Conservation (phyloP, 2,797 vertebrate species). For the Fundulus diaphanus region DNA sequence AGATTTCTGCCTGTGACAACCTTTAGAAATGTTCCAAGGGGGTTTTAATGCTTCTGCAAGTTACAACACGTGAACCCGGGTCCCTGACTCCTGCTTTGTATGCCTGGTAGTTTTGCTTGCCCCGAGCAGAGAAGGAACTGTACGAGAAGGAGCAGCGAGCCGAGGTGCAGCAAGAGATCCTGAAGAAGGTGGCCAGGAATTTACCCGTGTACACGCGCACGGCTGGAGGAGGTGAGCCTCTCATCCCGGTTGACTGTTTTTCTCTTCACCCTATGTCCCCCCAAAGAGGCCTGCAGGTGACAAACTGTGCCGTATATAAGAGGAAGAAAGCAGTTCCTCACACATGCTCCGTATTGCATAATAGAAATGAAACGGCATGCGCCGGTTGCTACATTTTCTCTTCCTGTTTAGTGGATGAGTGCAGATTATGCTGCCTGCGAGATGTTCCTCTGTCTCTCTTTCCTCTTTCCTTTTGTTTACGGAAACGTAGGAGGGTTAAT, state of each 20-base stretch:
- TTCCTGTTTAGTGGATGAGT: conserved; percentile 24
- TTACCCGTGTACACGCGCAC: conserved; percentile 90
- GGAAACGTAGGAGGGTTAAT: conserved; percentile 26
- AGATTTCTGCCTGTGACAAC: neutral
- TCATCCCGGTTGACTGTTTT: neutral
- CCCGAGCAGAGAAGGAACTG: conserved; percentile 90
- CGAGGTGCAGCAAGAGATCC: conserved; percentile 90
- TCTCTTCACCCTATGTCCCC: neutral
- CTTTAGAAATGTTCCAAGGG: neutral
- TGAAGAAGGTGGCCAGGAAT: conserved; percentile 88
- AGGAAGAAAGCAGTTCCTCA: conserved; percentile 12
- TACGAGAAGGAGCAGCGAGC: conserved; percentile 91
- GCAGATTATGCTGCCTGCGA: neutral
- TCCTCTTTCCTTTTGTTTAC: conserved; percentile 42
- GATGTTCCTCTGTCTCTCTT: conserved; percentile 1
- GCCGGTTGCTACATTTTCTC: conserved; percentile 2
- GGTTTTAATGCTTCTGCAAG: neutral
- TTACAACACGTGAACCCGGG: neutral
- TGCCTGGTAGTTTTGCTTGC: conserved; percentile 79
- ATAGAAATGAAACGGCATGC: neutral
- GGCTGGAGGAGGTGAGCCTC: conserved; percentile 85
- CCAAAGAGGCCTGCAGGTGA: neutral
- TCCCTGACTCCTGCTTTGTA: conserved; percentile 2
- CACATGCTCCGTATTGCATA: neutral
- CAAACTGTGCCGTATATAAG: neutral